A percentile compares a stretch with the other conserved stretches of the same genome.
phyloP scores from a whole-genome alignment of 2,113 vertebrate genomes.

The Antennarius striatus region DNA sequence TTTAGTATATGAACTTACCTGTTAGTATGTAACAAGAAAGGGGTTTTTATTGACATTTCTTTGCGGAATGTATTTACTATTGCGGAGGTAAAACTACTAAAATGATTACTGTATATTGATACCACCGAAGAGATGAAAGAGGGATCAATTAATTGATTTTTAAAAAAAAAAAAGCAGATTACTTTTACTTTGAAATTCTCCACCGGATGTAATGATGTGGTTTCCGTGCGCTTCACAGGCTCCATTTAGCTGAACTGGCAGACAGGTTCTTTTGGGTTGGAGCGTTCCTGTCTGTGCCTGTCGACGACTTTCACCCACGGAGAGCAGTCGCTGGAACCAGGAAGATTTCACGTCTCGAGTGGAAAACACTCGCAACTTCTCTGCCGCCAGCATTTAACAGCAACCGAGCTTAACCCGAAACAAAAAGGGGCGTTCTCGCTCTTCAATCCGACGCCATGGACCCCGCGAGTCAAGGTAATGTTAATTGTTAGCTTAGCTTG shows the following conservation, averaged over 20 bases:
- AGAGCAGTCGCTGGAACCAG: not conserved
- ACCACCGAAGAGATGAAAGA: no score
- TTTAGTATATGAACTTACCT: no score
- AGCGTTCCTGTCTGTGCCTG: not conserved
- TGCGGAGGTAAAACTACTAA: no score
- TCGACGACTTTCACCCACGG: constrained; percentile 45
- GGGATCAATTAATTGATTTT: no score
- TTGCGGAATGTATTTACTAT: no score
- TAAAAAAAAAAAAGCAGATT: no score
- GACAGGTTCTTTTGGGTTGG: constrained; percentile 4
- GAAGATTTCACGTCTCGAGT: not conserved
- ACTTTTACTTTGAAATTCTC: constrained; percentile 30
- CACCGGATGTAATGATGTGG: not conserved
- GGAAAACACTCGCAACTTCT: not conserved
- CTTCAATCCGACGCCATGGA: constrained; percentile 72
- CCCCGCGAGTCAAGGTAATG: constrained; percentile 81
- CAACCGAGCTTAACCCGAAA: not conserved
- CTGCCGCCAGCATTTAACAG: not conserved
- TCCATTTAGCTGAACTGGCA: constrained; percentile 58
- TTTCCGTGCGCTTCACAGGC: constrained; percentile 27
- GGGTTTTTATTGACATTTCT: no score
- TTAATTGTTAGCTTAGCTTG: constrained; percentile 48
- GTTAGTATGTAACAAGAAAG: no score
- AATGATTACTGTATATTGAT: no score
- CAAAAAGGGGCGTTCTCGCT: not conserved